These are phyloP conservation scores for Ibycter americanus DNA, from an alignment of 2,797 vertebrate species.

Conservation along the genomic window DNA sequence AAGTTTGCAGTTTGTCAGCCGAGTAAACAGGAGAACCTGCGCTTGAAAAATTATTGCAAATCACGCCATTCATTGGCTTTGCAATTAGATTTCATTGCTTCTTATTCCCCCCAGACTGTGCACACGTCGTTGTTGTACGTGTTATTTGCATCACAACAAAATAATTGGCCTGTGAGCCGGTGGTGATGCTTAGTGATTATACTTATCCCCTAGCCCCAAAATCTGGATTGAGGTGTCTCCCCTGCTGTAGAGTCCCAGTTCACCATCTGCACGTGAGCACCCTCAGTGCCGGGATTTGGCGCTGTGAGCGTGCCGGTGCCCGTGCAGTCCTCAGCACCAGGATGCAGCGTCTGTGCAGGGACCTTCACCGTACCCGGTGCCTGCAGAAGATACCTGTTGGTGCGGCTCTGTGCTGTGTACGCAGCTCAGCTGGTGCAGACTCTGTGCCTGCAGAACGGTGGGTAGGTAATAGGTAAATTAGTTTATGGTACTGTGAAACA, in stretches of 20 bases:
- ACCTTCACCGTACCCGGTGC: accelerated
- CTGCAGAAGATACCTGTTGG: not conserved
- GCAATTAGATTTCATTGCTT: not conserved
- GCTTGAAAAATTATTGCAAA: not conserved
- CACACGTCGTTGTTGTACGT: accelerated
- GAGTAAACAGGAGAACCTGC: not conserved
- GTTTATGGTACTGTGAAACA: not conserved
- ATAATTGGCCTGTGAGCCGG: not conserved
- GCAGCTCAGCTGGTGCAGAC: not conserved
- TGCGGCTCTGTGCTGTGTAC: not conserved
- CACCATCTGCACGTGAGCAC: accelerated
- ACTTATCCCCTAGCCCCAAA: not conserved
- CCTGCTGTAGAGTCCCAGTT: not conserved
- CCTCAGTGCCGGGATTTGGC: accelerated
- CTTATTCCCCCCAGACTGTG: not conserved
- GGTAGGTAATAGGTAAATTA: not conserved
- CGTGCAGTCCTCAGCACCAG: not conserved
- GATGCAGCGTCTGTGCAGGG: too few species aligned
- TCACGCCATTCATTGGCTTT: not conserved
- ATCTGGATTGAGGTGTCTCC: not conserved
- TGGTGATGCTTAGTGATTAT: accelerated
- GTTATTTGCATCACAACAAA: not conserved
- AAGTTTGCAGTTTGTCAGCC: not conserved
- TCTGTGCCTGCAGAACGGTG: not conserved
- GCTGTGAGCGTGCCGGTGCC: not conserved